These are phyloP conservation scores for Marcusenius ussheri DNA, from an alignment of 2,113 vertebrate species.

Conservation along the genomic window DNA sequence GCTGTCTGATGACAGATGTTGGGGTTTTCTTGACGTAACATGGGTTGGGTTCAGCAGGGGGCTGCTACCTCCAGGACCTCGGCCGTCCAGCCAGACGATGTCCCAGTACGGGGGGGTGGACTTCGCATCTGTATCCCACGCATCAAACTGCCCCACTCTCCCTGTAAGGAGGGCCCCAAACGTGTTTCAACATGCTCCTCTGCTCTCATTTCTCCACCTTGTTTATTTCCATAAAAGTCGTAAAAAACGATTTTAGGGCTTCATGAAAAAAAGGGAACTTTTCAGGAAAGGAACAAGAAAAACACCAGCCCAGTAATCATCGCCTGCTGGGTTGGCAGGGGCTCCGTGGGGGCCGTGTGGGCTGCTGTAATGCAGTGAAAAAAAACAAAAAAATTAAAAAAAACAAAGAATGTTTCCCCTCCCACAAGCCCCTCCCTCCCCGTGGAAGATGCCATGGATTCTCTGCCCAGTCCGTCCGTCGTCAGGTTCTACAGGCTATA, in stretches of 20 bases:
- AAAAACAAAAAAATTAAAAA: conserved; percentile 39
- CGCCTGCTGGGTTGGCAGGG: conserved; percentile 36
- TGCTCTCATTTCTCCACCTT: neutral
- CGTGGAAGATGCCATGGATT: conserved; percentile 54
- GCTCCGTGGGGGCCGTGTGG: conserved; percentile 44
- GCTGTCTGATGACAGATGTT: neutral
- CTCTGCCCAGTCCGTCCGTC: conserved; percentile 53
- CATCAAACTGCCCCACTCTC: neutral
- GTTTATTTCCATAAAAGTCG: conserved; percentile 7
- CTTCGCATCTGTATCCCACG: neutral
- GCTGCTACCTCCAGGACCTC: neutral
- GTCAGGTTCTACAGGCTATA: conserved; percentile 35
- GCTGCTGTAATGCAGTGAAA: conserved; percentile 42
- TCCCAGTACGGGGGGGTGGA: neutral
- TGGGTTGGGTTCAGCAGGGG: neutral
- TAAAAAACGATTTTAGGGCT: neutral
- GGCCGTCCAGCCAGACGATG: neutral
- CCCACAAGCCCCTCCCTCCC: conserved; percentile 43
- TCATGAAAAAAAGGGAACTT: neutral
- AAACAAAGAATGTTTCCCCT: conserved; percentile 30
- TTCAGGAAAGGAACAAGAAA: conserved; percentile 3
- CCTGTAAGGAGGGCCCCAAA: neutral
- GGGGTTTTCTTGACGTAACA: neutral
- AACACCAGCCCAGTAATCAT: conserved; percentile 33
- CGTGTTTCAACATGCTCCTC: neutral